Base-by-base conservation (phyloP, 2,888 invertebrate species). In the Agrochola lychnidis region DNA sequence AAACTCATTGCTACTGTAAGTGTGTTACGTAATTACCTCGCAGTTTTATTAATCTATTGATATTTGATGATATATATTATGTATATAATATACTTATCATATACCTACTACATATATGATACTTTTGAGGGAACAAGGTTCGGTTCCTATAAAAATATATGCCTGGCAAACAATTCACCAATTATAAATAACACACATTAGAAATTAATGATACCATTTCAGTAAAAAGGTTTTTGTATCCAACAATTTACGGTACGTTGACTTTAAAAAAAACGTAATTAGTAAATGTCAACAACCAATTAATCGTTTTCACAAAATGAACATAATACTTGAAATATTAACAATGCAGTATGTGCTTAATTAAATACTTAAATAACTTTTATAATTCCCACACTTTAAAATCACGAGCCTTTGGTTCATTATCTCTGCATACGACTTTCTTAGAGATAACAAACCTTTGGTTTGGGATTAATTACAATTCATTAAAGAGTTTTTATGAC, bases 351-450 rank as follows among this genome's bases (percentile, higher is more conserved):
- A 25, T 25, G 5, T 81, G 25, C 9, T 19, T 22, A 45, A 51
- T 53, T 36, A 36, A n/a, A 14, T 42, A 36, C 4, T 2, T 7
- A 64, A 68, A 45, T 59, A 45, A 45, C n/a, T 64, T 68, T 56
- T 42, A 14, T 2, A 25, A 53, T 68, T 81, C 16, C 6, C n/a
- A 62, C 19, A 53, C 5, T 45, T 68, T 56, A 25, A 40, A 66
- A 6, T 36, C 30, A 56, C 4, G 14, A 69, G 14, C 19, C 12
- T 66, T 48, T 51, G 14, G 40, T 14, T 53, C 30, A 57, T 42
- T 36, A 30, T 57, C 66, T 79, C 61, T 62, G 30, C 14, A 40
- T n/a, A 76, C 7, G 51, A 61, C 53, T 77, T 70, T 14, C n/a
- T 30, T 42, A 36, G 74, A 73, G 64, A 73, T 73, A 67, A 48